phyloP scores from a whole-genome alignment of 2,888 invertebrate species.

The Mythimna vitellina region DNA sequence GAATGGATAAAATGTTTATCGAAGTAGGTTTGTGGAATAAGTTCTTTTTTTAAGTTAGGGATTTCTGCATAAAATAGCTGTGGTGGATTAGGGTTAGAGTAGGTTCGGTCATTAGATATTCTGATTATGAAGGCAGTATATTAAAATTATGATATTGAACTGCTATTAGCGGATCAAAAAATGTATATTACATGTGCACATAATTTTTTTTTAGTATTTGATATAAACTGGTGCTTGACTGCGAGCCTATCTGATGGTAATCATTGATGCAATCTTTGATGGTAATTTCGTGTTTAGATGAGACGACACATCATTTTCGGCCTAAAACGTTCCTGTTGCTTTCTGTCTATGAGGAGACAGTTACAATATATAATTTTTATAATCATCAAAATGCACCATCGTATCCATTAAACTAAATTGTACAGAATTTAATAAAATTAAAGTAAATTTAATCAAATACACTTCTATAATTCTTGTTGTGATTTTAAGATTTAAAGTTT shows the following conservation, averaged over 20 bases:
- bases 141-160: neutral
- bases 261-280: no score
- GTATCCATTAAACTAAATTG: no score
- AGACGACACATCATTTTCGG: no score
- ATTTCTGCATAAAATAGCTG: slow-evolving; percentile 29
- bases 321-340: neutral
- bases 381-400: no score
- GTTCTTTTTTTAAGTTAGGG: slow-evolving; percentile 24
- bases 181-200: no score
- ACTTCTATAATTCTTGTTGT: neutral
- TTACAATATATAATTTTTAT: no score
- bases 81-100: slow-evolving; percentile 7
- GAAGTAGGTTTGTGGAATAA: neutral
- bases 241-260: no score
- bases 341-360: neutral
- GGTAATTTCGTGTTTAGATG: neutral
- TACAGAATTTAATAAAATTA: no score
- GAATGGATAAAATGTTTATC: slow-evolving; percentile 34
- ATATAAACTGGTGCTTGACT: no score
- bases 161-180: no score
- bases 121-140: slow-evolving; percentile 15
- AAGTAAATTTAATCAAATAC: neutral
- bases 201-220: no score
- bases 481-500: no score
- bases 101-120: slow-evolving; percentile 15